A percentile compares a stretch with the other conserved stretches of the same genome.
These are phyloP conservation scores for Trichacis sp. DNA, from an alignment of 2,888 invertebrate species.

Conservation along the genomic window DNA sequence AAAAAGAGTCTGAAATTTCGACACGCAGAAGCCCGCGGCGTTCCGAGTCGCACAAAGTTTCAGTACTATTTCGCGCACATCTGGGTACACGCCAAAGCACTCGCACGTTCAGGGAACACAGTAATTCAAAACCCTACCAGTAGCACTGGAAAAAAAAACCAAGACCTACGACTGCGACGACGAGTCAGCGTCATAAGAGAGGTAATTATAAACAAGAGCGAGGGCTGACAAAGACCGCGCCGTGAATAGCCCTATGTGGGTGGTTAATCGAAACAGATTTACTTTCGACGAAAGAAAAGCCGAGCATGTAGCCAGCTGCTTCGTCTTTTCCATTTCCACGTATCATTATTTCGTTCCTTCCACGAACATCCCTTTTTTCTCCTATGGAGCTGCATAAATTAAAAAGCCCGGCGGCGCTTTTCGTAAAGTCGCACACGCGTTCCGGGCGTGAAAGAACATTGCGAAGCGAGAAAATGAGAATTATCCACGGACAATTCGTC, in stretches of 20 bases:
- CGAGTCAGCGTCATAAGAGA: slow-evolving; percentile 15
- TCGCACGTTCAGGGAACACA: neutral
- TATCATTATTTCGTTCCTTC: neutral
- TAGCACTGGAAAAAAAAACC: slow-evolving; percentile 16
- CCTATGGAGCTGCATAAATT: neutral
- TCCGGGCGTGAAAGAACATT: too few relatives aligned
- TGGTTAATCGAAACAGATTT: slow-evolving; percentile 37
- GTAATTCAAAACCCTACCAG: neutral
- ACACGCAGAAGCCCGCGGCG: too few relatives aligned
- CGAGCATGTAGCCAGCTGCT: neutral
- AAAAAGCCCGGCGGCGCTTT: too few relatives aligned
- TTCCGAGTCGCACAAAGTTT: too few relatives aligned
- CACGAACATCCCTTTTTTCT: neutral
- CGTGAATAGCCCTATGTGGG: slow-evolving; percentile 36
- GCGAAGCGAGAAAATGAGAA: neutral
- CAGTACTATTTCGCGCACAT: neutral
- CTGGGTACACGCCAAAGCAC: neutral
- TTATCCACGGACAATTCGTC: neutral
- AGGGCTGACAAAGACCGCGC: slow-evolving; percentile 30
- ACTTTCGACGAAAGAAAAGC: slow-evolving; percentile 40
- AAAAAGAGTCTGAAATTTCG: too few relatives aligned
- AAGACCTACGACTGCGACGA: slow-evolving; percentile 4
- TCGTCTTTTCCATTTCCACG: neutral
- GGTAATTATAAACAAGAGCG: slow-evolving; percentile 36
- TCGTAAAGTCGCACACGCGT: neutral